Base-by-base conservation (phyloP, 2,888 invertebrate genomes). In the Brenthis hecate region DNA sequence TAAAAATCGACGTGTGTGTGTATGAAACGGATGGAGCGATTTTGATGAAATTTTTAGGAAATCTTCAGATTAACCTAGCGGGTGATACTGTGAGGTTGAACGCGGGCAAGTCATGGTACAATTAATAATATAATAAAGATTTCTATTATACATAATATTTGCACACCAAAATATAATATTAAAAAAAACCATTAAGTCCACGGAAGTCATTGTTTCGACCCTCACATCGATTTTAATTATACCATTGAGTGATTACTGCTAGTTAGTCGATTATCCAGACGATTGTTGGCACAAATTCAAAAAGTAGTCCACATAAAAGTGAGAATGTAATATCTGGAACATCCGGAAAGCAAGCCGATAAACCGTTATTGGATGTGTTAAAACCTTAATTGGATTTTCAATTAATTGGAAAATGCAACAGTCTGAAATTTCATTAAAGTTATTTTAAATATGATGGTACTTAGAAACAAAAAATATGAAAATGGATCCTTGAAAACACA, bases 391-490 rank as follows among this genome's bases (percentile, higher is more conserved):
- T 87, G 85, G 82, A 86, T 84, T 87, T 84, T 78, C 85, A 82
- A 85, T 88, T 87, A 86, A 87, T 86, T 85, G 85, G 83, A 83
- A 85, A 85, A 81, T 79, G 83, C 84, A 83, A 77, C 79, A 76
- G 76, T 77, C 75, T 77, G 81, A 79, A 83, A 84, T 82, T 73
- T 69, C 66, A 69, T 72, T 64, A 71, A 65, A 70, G 70, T 68
- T 56, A 66, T 68, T 70, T 68, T 65, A 70, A 65, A 65, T 65
- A 70, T 55, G 32, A 47, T 13, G 28, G 14, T 48, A 32, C 43
- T 50, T 61, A 56, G 32, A 60, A 60, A 50, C 13, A 60, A 50
- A 50, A 48, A n/a, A 6, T 36, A 50, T 28, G 6, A 60, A 11
- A 43, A 43, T 43, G 2, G 11, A 43, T 43, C 1, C 8, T 43